phyloP scores from a whole-genome alignment of 2,888 invertebrate species.

The Pammene fasciana region DNA sequence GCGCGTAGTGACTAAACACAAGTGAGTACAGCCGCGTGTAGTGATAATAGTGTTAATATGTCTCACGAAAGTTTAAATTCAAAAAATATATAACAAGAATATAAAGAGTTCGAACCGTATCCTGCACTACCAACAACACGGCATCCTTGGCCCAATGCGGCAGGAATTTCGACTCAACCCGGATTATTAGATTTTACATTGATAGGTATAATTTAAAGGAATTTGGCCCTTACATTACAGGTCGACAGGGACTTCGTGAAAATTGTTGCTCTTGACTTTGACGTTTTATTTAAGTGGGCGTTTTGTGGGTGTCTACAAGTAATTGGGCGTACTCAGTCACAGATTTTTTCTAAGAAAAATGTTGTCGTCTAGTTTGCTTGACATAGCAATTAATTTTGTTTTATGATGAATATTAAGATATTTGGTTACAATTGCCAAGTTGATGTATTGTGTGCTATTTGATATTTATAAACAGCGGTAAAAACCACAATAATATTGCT shows the following conservation, averaged over 20 bases:
- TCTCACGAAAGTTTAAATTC: no score
- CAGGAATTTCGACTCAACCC: constrained; percentile 53
- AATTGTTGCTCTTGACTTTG: constrained; percentile 1
- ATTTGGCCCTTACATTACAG: constrained; percentile 17
- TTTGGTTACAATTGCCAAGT: neutral
- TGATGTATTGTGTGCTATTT: neutral
- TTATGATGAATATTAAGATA: no score
- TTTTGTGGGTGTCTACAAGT: neutral
- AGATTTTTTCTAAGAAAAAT: neutral
- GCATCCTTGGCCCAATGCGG: constrained; percentile 46
- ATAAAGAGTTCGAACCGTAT: neutral
- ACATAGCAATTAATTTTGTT: neutral
- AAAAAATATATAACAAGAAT: neutral
- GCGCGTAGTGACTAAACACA: no score
- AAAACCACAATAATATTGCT: no score
- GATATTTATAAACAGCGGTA: neutral
- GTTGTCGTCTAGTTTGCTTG: neutral
- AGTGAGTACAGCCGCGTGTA: no score
- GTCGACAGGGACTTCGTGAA: constrained; percentile 1
- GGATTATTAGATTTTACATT: constrained; percentile 57
- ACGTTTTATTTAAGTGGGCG: neutral
- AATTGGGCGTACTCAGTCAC: neutral
- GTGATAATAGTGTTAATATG: no score
- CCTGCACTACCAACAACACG: constrained; percentile 2
- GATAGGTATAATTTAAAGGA: constrained; percentile 46